phyloP scores from a whole-genome alignment of 1,140 invertebrate genomes.

The Lepidurus couesii region DNA sequence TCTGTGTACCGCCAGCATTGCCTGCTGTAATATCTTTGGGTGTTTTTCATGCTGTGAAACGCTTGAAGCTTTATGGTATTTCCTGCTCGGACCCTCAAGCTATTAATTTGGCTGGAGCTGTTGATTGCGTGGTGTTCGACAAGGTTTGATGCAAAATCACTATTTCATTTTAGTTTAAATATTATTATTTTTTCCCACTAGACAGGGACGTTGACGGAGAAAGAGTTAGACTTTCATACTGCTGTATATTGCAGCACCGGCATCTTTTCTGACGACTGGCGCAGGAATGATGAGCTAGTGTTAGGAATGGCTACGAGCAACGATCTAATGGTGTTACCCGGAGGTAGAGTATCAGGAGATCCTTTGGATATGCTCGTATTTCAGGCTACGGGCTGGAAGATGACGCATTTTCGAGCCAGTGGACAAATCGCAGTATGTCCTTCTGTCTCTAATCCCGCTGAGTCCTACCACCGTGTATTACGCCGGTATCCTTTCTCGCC shows the following conservation, averaged over 20 bases:
- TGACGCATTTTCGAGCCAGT: background rate
- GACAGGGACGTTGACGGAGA: background rate
- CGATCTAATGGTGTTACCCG: background rate
- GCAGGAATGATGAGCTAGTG: background rate
- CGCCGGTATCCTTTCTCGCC: background rate
- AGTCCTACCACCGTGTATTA: background rate
- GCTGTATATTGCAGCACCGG: background rate
- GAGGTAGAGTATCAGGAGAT: background rate
- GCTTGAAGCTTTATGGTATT: background rate
- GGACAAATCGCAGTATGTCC: background rate
- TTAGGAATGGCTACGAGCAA: background rate
- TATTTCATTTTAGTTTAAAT: background rate
- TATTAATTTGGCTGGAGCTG: background rate
- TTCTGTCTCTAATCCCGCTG: background rate
- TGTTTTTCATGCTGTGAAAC: background rate
- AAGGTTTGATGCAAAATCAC: background rate
- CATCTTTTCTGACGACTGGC: background rate
- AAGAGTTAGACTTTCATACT: background rate
- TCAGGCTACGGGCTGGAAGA: background rate
- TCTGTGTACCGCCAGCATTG: constrained; percentile 5
- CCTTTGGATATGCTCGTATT: background rate
- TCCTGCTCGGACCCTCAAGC: background rate
- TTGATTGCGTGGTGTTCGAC: background rate
- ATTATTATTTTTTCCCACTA: background rate
- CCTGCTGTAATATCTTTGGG: constrained; percentile 12